A percentile compares a stretch with the other conserved stretches of the same genome.
phyloP scores from a whole-genome alignment of 2,113 vertebrate genomes.

The Dissostichus mawsoni region DNA sequence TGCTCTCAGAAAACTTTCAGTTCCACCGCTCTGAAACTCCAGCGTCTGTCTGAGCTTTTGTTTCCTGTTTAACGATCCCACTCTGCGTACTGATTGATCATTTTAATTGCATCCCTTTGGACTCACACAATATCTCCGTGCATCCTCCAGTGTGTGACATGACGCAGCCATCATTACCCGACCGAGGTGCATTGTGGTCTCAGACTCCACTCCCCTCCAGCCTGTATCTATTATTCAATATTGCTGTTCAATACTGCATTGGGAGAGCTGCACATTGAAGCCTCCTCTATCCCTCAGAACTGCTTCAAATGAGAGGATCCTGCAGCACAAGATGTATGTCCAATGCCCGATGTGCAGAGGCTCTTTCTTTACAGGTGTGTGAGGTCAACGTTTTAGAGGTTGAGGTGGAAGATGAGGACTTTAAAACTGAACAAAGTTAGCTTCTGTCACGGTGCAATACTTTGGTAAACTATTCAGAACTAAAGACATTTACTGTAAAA shows the following conservation, averaged over 20 bases:
- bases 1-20: conserved; percentile 40
- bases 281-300: conserved; percentile 1
- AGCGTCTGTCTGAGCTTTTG: conserved; percentile 25
- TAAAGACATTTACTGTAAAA: not conserved
- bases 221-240: conserved; percentile 52
- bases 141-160: conserved; percentile 53
- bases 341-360: not conserved
- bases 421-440: not conserved
- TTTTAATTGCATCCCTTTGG: conserved; percentile 78
- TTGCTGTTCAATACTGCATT: conserved; percentile 35
- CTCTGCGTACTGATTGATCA: conserved; percentile 49
- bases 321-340: conserved; percentile 34
- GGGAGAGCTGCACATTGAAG: conserved; percentile 6
- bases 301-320: conserved; percentile 22
- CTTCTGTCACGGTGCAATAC: not conserved
- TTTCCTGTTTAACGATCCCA: conserved; percentile 68
- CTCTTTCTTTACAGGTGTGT: not conserved
- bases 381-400: not conserved
- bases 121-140: conserved; percentile 40
- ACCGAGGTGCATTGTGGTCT: conserved; percentile 36
- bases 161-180: conserved; percentile 45
- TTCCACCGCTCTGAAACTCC: conserved; percentile 15
- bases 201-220: conserved; percentile 32
- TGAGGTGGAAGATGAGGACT: not conserved
- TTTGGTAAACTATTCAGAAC: not conserved